Evolutionary conservation across 2,113 vertebrate species (phyloP), one percentile per base, ranked within the genome.

Genomic region (Larimichthys polyactis): DNA sequence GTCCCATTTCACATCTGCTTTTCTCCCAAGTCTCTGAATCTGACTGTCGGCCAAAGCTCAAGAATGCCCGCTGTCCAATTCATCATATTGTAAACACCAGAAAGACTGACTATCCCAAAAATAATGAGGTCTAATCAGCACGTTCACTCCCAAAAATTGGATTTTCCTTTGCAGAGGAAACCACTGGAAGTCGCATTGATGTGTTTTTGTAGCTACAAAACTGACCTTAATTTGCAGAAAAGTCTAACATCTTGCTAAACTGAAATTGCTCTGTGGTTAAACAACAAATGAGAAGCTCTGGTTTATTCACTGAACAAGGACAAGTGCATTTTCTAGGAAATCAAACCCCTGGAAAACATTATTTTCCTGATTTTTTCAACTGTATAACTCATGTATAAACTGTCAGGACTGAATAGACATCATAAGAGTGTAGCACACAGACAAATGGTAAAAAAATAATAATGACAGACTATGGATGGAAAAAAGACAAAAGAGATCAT

Each of bases 371-470:
- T 57, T 73, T 73, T 59, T 59, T 59, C 17, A 59, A 11, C 9
- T 24, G 11, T 57, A 62, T 78, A 57, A 83, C 19, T 77, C 58
- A 81, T 83, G 48, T n/a, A 71, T 43, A 16, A 76, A 58, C 67
- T 69, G 17, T 9, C 15, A 14, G 2, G 58, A 66, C 55, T 59
- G 11, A 63, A 64, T 19, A 24, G 5, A 19, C 20, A 75, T n/a
- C n/a, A n/a, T 43, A 49, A 62, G 11, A 71, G 27, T 2, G 24
- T 3, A 64, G 67, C 40, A 36, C 17, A 65, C 17, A 27, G 49
- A 67, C 5, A 55, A 7, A 68, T 17, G 71, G 17, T 17, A 20
- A n/a, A 51, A 48, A 19, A 36, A 19, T 0, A 78, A n/a, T 3
- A 11, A 55, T 29, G 40, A 46, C 8, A 57, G 19, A 22, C 40